phyloP scores from a whole-genome alignment of 2,113 vertebrate species.

The Pachypanchax playfairii region DNA sequence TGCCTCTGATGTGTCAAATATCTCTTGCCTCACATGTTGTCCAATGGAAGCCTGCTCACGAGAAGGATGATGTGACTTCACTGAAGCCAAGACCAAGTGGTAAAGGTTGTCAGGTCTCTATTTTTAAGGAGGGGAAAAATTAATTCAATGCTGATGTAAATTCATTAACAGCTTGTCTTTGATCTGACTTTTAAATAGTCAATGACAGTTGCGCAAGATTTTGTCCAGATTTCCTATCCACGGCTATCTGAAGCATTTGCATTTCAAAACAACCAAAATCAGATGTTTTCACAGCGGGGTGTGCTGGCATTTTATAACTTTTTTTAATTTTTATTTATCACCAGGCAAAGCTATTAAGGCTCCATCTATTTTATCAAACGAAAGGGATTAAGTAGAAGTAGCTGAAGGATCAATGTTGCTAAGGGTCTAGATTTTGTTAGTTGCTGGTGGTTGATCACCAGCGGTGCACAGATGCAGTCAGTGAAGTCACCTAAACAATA shows the following conservation, averaged over 20 bases:
- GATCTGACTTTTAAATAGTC: conserved; percentile 20
- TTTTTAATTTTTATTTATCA: conserved; percentile 30
- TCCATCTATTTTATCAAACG: conserved; percentile 8
- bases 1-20: conserved; percentile 63
- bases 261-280: conserved; percentile 33
- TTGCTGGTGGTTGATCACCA: conserved; percentile 7
- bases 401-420: background rate
- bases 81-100: conserved; percentile 23
- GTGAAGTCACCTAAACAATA: conserved; percentile 16
- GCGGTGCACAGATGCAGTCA: conserved; percentile 6
- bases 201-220: conserved; percentile 32
- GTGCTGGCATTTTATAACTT: conserved; percentile 5
- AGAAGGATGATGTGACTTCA: conserved; percentile 43
- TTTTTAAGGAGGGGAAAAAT: conserved; percentile 31
- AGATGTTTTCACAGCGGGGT: conserved; percentile 9
- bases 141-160: conserved; percentile 26
- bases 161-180: conserved; percentile 28
- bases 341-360: background rate
- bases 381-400: conserved; percentile 3
- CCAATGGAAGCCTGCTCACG: conserved; percentile 30
- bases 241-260: conserved; percentile 8
- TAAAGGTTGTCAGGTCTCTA: conserved; percentile 20
- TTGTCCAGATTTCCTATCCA: conserved; percentile 24
- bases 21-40: conserved; percentile 52
- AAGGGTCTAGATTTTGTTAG: conserved; percentile 1